Percentiles rank a stretch among this genome's conserved stretches.
These are phyloP conservation scores for Diceros bicornis DNA, from an alignment of 2,797 vertebrate genomes.

Conservation along the genomic window DNA sequence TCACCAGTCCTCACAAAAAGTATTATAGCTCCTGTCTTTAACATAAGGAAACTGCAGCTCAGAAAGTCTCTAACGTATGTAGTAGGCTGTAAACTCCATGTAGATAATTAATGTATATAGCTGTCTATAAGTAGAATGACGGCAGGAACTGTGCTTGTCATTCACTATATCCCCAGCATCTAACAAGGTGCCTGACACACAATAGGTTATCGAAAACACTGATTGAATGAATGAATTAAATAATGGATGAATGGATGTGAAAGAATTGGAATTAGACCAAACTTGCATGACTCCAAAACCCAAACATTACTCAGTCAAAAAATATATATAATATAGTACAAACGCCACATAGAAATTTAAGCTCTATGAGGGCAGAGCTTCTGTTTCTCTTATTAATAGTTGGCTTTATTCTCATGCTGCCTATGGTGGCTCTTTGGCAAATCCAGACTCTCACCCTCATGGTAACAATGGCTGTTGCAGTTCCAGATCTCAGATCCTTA, in stretches of 20 bases:
- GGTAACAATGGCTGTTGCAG: background rate
- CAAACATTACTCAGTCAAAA: background rate
- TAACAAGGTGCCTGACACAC: background rate
- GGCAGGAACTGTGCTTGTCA: background rate
- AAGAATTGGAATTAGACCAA: background rate
- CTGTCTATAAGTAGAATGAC: background rate
- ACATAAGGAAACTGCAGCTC: background rate
- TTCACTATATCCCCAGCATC: background rate
- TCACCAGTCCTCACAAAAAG: background rate
- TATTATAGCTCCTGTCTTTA: background rate
- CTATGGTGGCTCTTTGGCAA: background rate
- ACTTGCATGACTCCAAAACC: background rate
- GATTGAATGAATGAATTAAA: background rate
- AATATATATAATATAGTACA: background rate
- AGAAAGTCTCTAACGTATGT: background rate
- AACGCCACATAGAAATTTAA: background rate
- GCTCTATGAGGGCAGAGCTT: background rate
- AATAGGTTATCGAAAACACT: background rate
- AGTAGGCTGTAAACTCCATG: background rate
- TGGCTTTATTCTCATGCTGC: background rate
- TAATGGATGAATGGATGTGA: background rate
- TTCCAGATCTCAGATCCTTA: background rate
- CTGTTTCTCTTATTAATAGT: background rate
- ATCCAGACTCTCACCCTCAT: background rate
- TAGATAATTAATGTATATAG: background rate